Evolutionary conservation across 2,113 vertebrate species (phyloP), one percentile per base, ranked within the genome.

Genomic region (Calidris pygmaea): DNA sequence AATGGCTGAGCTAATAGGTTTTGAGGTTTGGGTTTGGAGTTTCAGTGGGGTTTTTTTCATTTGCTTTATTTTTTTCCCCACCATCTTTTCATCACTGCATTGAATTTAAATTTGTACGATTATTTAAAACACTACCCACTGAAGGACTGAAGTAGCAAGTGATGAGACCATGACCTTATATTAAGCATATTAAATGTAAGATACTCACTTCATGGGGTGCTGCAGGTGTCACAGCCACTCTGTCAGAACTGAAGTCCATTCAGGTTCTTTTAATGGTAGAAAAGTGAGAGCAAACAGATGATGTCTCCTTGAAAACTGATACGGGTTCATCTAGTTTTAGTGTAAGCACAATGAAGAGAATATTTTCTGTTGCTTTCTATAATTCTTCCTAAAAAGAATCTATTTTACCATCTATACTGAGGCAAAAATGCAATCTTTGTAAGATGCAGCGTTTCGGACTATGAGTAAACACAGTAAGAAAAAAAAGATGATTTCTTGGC

Each of bases 391-490:
- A 78, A 83, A 90, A 96, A 92, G 56, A 84, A 94, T 89, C 83
- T 73, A 50, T 87, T 94, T 81, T 90, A 74, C 62, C 53, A 70
- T 77, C 96, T 93, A 68, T 88, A 95, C 86, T 88, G 63, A 91
- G 92, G 39, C 72, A 97, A 93, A 97, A 97, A 97, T 87, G 75
- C 83, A 93, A 18, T 92, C 88, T 94, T 79, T 85, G 65, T 90
- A 96, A 97, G 63, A 97, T 66, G n/a, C 50, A 78, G 76, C 41
- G 56, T 97, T 96, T 96, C 96, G 94, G 93, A 92, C 89, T 95
- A 39, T 78, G 87, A 93, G 73, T 73, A 96, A 98, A 97, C 90
- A 76, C 48, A 90, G 94, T 94, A 78, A 84, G 63, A 89, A 95
- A 81, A 86, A 82, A 83, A 92, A 96, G 88, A 96, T 71, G 55